Evolutionary conservation across 2,888 invertebrate genomes (phyloP).

Genomic region (Laothoe populi): DNA sequence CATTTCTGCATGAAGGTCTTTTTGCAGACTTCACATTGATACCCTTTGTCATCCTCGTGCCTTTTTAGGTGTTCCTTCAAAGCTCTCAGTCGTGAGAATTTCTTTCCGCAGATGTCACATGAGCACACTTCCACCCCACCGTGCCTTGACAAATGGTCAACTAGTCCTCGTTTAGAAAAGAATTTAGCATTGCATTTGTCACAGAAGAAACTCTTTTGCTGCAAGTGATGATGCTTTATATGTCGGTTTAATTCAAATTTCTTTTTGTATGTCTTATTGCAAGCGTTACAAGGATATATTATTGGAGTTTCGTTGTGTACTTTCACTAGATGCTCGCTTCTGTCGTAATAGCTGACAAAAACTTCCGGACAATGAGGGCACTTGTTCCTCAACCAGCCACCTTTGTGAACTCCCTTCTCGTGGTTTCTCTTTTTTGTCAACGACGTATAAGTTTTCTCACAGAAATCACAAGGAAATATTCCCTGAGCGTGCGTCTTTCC

Average conservation of each 20-base stretch:
- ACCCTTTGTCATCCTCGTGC: conserved; percentile 69
- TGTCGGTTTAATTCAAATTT: conserved; percentile 76
- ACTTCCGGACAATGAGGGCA: conserved; percentile 77
- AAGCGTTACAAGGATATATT: conserved; percentile 74
- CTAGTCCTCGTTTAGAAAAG: conserved; percentile 73
- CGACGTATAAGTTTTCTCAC: conserved; percentile 82
- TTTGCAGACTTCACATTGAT: conserved; percentile 73
- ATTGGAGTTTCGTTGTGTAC: conserved; percentile 68
- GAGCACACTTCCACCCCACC: conserved; percentile 61
- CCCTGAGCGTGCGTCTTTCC: conserved; percentile 78
- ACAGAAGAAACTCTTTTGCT: conserved; percentile 71
- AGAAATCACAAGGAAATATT: conserved; percentile 81
- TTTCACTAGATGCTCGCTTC: conserved; percentile 72
- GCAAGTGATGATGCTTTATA: conserved; percentile 76
- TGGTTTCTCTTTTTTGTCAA: conserved; percentile 75
- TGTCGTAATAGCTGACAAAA: conserved; percentile 77
- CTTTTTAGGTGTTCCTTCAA: conserved; percentile 69
- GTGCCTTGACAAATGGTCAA: conserved; percentile 69
- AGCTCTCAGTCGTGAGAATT: conserved; percentile 63
- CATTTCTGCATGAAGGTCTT: conserved; percentile 77
- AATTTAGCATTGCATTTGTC: conserved; percentile 76
- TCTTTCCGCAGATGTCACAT: conserved; percentile 71
- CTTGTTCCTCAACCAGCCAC: conserved; percentile 78
- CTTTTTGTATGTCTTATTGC: conserved; percentile 75
- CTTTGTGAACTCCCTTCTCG: conserved; percentile 75